Conservation (phyloP, 92 coral and sea anemone genomes). For the Desmophyllum pertusum region DNA sequence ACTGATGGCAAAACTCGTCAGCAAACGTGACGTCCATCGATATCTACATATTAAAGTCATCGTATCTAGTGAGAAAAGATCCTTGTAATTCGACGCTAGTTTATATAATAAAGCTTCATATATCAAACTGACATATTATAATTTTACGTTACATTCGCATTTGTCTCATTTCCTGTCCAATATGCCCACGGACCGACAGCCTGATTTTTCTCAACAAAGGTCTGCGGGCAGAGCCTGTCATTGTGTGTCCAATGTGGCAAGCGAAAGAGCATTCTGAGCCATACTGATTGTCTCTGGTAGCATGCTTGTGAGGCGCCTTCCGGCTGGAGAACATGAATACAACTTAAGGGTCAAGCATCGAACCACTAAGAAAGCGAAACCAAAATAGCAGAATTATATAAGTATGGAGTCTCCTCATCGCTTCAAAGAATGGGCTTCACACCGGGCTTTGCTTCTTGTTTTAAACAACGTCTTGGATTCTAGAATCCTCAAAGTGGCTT, state of each 20-base stretch:
- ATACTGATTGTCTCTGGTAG: conserved; percentile 52
- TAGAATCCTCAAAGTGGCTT: no score
- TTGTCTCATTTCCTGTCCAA: conserved; percentile 68
- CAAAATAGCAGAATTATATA: background rate
- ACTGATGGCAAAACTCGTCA: no score
- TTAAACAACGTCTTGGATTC: no score
- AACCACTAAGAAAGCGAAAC: conserved; percentile 36
- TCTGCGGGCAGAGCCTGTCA: conserved; percentile 42
- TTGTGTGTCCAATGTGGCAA: conserved; percentile 51
- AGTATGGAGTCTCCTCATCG: no score
- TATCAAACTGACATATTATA: no score
- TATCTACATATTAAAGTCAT: no score
- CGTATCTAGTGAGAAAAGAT: no score
- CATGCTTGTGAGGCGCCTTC: conserved; percentile 59
- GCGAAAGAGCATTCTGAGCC: conserved; percentile 57
- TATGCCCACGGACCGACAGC: conserved; percentile 28
- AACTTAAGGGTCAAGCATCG: conserved; percentile 60
- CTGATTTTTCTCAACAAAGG: conserved; percentile 48
- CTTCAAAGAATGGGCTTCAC: no score
- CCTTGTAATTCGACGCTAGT: no score
- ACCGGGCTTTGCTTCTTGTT: no score
- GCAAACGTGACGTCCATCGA: no score
- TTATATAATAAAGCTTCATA: no score
- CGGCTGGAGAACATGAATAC: conserved; percentile 51
- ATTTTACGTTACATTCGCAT: conserved; percentile 50